Base-by-base conservation (phyloP, 2,888 invertebrate species). In the Masnerella sp. region DNA sequence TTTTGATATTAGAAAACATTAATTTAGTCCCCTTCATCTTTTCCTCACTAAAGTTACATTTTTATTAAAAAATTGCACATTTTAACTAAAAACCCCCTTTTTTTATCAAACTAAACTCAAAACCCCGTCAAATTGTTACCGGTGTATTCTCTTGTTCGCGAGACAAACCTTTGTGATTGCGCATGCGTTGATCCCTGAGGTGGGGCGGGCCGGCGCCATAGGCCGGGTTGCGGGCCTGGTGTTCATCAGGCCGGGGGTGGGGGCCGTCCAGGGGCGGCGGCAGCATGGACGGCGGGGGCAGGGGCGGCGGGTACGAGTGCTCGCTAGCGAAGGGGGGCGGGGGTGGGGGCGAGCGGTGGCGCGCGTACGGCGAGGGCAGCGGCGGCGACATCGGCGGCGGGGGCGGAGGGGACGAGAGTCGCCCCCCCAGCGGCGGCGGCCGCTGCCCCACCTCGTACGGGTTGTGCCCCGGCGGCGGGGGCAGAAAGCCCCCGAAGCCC, bases 401-500 rank as follows among this genome's bases (percentile, higher is more conserved):
- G 2, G 43, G 30, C 7, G 93, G 92, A 71, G 92, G 90, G 30
- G 88, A 86, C 11, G 88, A 84, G 59, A 87, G 78, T 34, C 86
- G 82, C 18, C 84, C 88, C 38, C 87, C 87, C 15, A 88, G 80
- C 7, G 89, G 88, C 3, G 88, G 88, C 8, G 88, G 88, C 42
- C 88, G 84, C 76, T 88, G 88, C 22, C 88, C 83, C 5, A 88
- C 87, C 14, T 88, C 84, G 59, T 86, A 88, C 4, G 85, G 84
- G 2, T 86, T 84, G 3, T 86, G 83, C 59, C 92, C 91, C 58
- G 90, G 89, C 75, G 89, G 89, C 52, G 90, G 89, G 75, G 89
- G 90, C 70, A 91, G 87, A 87, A 90, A 90, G 78, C 90, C 89
- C 64, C 89, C 90, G 69, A 91, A 90, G n/a, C n/a, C n/a, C 65